These are phyloP conservation scores for Folsomia manolachei DNA, from an alignment of 2,888 invertebrate species.

Conservation along the genomic window DNA sequence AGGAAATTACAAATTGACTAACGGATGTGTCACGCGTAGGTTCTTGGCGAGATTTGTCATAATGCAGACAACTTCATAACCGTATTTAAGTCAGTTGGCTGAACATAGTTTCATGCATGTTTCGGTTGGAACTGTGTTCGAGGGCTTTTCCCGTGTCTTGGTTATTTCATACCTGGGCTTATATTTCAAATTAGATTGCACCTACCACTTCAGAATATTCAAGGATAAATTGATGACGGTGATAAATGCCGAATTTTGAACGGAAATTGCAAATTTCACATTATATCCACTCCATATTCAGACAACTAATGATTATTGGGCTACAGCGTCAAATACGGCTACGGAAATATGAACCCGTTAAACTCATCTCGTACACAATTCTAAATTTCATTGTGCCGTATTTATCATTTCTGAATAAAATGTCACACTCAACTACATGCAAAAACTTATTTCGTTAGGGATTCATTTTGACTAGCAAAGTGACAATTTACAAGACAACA, in stretches of 20 bases:
- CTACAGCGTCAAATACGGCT: not conserved
- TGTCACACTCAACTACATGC: not conserved
- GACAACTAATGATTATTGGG: not conserved
- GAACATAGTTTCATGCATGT: no score
- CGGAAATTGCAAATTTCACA: not conserved
- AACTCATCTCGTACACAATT: not conserved
- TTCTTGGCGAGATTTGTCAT: not conserved
- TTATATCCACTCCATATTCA: not conserved
- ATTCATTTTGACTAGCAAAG: not conserved
- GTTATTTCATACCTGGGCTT: not conserved
- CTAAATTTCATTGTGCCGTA: not conserved
- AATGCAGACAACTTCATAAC: not conserved
- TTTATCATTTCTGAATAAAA: not conserved
- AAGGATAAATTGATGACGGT: not conserved
- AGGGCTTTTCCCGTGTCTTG: not conserved
- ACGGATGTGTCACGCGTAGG: conserved; percentile 9
- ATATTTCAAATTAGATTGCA: not conserved
- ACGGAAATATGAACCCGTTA: not conserved
- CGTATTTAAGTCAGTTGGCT: no score
- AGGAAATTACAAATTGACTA: not conserved
- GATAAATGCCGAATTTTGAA: not conserved
- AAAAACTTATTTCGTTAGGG: not conserved
- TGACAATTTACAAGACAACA: not conserved
- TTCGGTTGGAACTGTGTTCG: no score
- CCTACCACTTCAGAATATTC: not conserved